phyloP scores from a whole-genome alignment of 2,888 invertebrate genomes.

The Trichogramma dendrolimi region DNA sequence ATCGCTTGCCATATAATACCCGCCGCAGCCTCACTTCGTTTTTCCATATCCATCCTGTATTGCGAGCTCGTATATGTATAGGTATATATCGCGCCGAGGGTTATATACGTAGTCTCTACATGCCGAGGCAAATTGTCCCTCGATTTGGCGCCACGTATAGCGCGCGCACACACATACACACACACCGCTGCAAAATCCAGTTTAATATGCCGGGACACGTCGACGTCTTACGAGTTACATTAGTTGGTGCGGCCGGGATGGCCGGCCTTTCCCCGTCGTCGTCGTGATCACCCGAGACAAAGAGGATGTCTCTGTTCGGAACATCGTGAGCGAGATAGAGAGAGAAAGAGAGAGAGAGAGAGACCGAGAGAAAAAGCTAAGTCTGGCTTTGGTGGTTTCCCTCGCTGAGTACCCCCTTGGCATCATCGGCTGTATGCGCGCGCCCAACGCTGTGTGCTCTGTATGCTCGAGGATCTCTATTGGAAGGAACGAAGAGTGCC shows the following conservation, averaged over 20 bases:
- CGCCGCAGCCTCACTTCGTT: conserved; percentile 9
- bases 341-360: conserved; percentile 17
- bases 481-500: too few species aligned
- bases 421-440: background rate
- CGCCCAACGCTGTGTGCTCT: background rate
- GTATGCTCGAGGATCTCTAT: background rate
- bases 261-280: conserved; percentile 19
- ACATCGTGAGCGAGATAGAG: conserved; percentile 1
- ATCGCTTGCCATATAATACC: background rate
- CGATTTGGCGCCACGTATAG: conserved; percentile 30
- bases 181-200: conserved; percentile 30
- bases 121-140: conserved; percentile 33
- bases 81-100: too few species aligned
- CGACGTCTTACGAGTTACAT: conserved; percentile 43
- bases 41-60: background rate
- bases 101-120: too few species aligned
- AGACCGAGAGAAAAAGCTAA: background rate
- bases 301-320: background rate
- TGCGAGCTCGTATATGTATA: too few species aligned
- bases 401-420: background rate
- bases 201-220: conserved; percentile 47
- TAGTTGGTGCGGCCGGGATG: conserved; percentile 34
- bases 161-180: conserved; percentile 10
- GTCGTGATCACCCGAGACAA: background rate
- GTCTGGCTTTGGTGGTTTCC: background rate